Percentiles rank a stretch among this genome's conserved stretches.
phyloP scores from a whole-genome alignment of 2,888 invertebrate species.

The Auanema freiburgensis region DNA sequence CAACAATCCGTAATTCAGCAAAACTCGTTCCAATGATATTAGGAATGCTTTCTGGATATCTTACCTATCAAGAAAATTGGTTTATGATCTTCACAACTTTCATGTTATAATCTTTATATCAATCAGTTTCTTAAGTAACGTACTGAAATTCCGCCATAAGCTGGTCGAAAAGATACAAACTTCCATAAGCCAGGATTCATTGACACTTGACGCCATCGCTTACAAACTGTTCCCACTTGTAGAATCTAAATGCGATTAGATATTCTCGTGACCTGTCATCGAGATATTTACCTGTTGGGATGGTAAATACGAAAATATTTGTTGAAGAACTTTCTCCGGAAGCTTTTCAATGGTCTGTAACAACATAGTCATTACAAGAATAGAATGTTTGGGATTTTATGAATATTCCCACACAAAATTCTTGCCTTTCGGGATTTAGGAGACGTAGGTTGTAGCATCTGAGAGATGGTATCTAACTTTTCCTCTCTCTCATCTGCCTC shows the following conservation, averaged over 20 bases:
- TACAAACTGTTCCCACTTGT: slow-evolving; percentile 80
- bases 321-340: slow-evolving; percentile 91
- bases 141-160: slow-evolving; percentile 90
- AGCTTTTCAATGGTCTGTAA: slow-evolving; percentile 71
- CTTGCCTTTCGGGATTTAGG: not conserved
- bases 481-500: slow-evolving; percentile 3
- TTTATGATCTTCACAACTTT: too few species aligned
- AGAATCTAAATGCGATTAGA: slow-evolving; percentile 38
- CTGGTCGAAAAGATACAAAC: slow-evolving; percentile 90
- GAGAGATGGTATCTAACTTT: not conserved
- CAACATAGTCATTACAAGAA: not conserved
- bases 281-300: slow-evolving; percentile 24
- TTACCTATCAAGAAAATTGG: slow-evolving; percentile 38
- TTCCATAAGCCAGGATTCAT: slow-evolving; percentile 94
- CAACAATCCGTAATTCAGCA: slow-evolving; percentile 85
- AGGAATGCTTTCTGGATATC: slow-evolving; percentile 48
- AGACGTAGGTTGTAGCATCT: not conserved
- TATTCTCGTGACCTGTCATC: not conserved
- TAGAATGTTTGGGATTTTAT: not conserved
- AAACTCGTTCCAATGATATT: slow-evolving; percentile 70
- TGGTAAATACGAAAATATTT: slow-evolving; percentile 72
- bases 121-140: not conserved
- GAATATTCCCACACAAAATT: not conserved
- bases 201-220: slow-evolving; percentile 91
- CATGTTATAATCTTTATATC: slow-evolving; percentile 1